Conservation (phyloP, 2,113 vertebrate species). For the Accipiter cooperii region DNA sequence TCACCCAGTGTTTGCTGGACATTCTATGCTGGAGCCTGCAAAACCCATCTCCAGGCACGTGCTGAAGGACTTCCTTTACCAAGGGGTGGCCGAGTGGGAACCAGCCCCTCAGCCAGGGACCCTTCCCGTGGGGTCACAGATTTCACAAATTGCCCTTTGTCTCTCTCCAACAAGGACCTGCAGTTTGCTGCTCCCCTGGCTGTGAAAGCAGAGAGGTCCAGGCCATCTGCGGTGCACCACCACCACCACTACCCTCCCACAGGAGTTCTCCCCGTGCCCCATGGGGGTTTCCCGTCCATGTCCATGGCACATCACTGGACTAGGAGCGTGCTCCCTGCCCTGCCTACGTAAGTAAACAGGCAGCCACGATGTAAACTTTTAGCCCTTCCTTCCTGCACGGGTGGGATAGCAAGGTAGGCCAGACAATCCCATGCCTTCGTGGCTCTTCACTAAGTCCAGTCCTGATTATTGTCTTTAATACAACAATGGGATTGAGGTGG, state of each 20-base stretch:
- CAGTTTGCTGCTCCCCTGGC: conserved; percentile 11
- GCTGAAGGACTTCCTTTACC: not conserved
- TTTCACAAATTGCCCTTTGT: not conserved
- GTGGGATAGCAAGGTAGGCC: not conserved
- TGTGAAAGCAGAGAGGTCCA: conserved; percentile 58
- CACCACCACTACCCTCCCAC: conserved; percentile 78
- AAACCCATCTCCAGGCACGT: not conserved
- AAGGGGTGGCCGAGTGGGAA: not conserved
- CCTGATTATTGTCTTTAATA: not conserved
- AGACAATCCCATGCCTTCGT: too few relatives aligned
- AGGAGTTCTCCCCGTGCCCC: not conserved
- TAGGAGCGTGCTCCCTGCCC: conserved; percentile 27
- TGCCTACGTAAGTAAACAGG: conserved; percentile 56
- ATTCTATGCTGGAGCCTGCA: not conserved
- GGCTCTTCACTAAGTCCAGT: not conserved
- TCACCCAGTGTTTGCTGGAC: not conserved
- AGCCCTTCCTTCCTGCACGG: not conserved
- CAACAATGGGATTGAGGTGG: not conserved
- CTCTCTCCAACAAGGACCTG: conserved; percentile 46
- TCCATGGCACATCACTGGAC: conserved; percentile 4
- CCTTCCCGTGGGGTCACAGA: not conserved
- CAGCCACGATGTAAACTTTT: accelerated
- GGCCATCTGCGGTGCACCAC: conserved; percentile 72
- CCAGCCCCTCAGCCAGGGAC: too few relatives aligned
- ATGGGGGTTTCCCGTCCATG: conserved; percentile 33